phyloP scores from a whole-genome alignment of 2,888 invertebrate genomes.

The Tipula confusa region DNA sequence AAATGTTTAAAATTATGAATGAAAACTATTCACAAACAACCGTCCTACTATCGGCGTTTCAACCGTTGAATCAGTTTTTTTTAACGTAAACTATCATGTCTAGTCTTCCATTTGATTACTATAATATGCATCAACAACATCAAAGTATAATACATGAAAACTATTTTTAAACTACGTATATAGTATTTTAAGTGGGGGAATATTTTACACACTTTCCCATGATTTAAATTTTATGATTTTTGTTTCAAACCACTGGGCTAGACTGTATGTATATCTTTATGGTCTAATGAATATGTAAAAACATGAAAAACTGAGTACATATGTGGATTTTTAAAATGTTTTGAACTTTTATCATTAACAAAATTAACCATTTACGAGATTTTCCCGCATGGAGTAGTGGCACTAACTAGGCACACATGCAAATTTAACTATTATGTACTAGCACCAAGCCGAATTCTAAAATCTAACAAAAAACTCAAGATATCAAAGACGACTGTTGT shows the following conservation, averaged over 20 bases:
- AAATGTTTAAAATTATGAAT: background rate
- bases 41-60: background rate
- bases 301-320: background rate
- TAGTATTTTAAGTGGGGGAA: background rate
- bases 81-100: background rate
- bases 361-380: no score
- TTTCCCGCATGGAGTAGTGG: no score
- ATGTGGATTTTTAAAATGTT: background rate
- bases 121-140: background rate
- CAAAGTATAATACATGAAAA: background rate
- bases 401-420: no score
- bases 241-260: background rate
- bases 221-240: background rate
- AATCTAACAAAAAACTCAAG: no score
- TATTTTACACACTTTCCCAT: no score
- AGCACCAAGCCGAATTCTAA: no score
- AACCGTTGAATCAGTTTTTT: no score
- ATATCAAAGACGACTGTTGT: no score
- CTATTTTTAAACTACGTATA: background rate
- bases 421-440: no score
- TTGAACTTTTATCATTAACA: no score
- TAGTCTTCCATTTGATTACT: background rate
- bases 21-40: background rate
- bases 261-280: background rate
- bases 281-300: background rate